These are phyloP conservation scores for Sicus ferrugineus DNA, from an alignment of 2,888 invertebrate genomes.

Conservation along the genomic window DNA sequence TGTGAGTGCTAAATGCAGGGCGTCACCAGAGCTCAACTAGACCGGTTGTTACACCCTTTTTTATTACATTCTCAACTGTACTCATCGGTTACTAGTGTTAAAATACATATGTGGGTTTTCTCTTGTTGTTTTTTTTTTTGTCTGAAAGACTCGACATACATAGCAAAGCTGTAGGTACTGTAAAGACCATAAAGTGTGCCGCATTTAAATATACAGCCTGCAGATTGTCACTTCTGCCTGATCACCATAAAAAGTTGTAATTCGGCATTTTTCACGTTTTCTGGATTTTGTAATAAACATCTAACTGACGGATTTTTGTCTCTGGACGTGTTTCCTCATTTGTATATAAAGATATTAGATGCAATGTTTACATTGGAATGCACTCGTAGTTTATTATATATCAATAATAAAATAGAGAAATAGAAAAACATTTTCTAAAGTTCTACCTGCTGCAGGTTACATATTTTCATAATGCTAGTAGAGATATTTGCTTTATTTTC, in stretches of 20 bases:
- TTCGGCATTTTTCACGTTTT: background rate
- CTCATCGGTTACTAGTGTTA: background rate
- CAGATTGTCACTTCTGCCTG: background rate
- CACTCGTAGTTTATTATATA: too few species aligned
- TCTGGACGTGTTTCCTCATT: background rate
- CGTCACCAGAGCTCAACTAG: background rate
- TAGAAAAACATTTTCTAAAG: too few species aligned
- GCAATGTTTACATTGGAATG: too few species aligned
- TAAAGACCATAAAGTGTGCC: background rate
- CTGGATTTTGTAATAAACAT: too few species aligned
- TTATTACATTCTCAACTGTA: background rate
- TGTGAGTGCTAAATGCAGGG: background rate
- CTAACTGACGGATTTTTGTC: background rate
- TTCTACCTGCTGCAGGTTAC: too few species aligned
- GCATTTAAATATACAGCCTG: background rate
- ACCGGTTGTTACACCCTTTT: background rate
- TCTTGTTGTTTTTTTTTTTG: too few species aligned
- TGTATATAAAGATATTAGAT: too few species aligned
- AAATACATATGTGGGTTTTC: too few species aligned
- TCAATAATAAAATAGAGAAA: too few species aligned
- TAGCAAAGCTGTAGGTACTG: background rate
- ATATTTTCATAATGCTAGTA: too few species aligned
- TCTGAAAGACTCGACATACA: background rate
- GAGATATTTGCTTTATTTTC: too few species aligned
- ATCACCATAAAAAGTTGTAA: slow-evolving; percentile 3